Conservation (phyloP, 2,797 vertebrate species). For the Psittacula derbiana region DNA sequence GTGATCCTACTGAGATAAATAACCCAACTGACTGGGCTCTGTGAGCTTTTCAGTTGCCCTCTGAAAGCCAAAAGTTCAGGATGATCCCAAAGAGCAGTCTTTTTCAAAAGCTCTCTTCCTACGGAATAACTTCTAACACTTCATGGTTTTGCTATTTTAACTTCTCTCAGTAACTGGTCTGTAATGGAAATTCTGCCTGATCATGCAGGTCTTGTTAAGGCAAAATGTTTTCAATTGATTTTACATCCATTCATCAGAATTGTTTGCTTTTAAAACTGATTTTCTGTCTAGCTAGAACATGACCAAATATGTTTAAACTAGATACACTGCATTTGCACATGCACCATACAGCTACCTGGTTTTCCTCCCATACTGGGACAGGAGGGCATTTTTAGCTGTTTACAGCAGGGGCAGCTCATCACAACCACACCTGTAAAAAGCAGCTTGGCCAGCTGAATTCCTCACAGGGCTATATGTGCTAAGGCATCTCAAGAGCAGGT, state of each 20-base stretch:
- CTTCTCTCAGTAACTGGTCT: background rate
- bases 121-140: background rate
- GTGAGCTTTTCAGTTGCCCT: background rate
- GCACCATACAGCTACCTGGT: background rate
- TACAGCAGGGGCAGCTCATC: background rate
- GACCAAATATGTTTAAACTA: background rate
- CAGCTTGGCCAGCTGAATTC: background rate
- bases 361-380: background rate
- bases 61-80: background rate
- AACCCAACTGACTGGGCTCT: background rate
- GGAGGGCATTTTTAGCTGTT: background rate
- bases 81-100: background rate
- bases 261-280: background rate
- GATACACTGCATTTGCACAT: fast-evolving
- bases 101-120: background rate
- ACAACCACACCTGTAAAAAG: background rate
- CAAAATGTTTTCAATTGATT: background rate
- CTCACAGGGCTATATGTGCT: background rate
- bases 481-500: background rate
- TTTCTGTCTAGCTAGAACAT: background rate
- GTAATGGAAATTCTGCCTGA: background rate
- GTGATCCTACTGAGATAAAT: background rate
- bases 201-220: background rate
- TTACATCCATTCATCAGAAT: background rate
- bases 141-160: background rate